phyloP scores from a whole-genome alignment of 1,140 invertebrate genomes.

The Reticulitermes speratus region DNA sequence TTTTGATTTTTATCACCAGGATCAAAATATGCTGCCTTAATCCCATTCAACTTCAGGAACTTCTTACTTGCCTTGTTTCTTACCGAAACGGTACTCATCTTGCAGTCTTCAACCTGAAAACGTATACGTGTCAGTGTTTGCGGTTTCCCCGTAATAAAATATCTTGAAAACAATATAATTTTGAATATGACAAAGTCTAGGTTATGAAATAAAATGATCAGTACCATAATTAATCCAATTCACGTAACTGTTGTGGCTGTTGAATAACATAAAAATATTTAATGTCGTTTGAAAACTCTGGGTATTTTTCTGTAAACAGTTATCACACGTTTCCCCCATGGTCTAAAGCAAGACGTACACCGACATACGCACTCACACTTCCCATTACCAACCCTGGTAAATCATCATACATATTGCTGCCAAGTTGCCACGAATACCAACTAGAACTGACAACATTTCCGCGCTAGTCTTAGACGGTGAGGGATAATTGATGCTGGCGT shows the following conservation, averaged over 20 bases:
- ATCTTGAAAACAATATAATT: no score
- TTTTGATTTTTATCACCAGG: constrained; percentile 4
- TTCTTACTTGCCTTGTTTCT: constrained; percentile 22
- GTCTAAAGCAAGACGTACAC: background rate
- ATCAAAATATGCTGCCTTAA: constrained; percentile 11
- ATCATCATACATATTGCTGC: no score
- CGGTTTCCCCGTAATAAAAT: no score
- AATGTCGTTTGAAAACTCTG: background rate
- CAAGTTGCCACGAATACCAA: no score
- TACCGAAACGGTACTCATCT: constrained; percentile 18
- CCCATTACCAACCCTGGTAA: no score
- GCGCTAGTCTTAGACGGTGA: no score
- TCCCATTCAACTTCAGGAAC: constrained; percentile 35
- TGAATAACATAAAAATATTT: background rate
- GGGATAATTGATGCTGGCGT: no score
- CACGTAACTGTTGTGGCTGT: background rate
- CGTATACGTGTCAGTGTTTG: no score
- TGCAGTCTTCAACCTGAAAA: constrained; percentile 10
- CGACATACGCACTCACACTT: background rate
- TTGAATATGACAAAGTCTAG: background rate
- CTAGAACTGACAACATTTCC: no score
- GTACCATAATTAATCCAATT: background rate
- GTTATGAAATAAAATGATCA: background rate
- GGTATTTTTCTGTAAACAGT: background rate
- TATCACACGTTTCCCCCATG: background rate